These are phyloP conservation scores for Cacatua alba DNA, from an alignment of 2,113 vertebrate species.

Conservation along the genomic window DNA sequence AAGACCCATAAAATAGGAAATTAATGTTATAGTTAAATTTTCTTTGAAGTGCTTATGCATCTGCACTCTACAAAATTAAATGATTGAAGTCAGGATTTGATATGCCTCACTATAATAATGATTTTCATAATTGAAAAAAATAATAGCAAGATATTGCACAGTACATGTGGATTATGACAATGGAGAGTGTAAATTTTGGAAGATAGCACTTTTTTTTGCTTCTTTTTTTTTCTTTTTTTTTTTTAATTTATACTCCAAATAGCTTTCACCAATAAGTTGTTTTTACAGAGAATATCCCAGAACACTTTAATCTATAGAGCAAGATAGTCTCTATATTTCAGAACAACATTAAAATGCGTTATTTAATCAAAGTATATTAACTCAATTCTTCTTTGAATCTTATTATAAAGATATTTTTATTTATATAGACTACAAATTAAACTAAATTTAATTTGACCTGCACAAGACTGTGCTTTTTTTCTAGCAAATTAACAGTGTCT, in stretches of 20 bases:
- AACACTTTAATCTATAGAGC: background rate
- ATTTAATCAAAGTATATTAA: background rate
- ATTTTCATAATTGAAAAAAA: conserved; percentile 21
- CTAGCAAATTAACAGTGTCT: background rate
- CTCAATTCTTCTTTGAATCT: background rate
- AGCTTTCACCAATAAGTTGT: background rate
- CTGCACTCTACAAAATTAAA: background rate
- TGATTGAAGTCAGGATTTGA: background rate
- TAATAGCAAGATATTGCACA: background rate
- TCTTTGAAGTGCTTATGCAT: background rate
- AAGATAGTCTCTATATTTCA: background rate
- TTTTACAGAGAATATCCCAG: conserved; percentile 11
- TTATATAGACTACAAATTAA: background rate
- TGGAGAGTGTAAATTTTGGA: background rate
- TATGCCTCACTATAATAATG: background rate
- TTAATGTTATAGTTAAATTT: background rate
- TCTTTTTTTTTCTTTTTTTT: background rate
- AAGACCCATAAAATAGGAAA: background rate
- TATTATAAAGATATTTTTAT: background rate
- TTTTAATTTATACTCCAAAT: background rate
- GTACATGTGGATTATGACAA: background rate
- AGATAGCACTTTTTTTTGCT: background rate
- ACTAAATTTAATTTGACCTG: background rate
- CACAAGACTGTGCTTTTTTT: background rate
- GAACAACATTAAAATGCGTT: background rate